These are phyloP conservation scores for Amphipyra berbera DNA, from an alignment of 2,888 invertebrate species.

Conservation along the genomic window DNA sequence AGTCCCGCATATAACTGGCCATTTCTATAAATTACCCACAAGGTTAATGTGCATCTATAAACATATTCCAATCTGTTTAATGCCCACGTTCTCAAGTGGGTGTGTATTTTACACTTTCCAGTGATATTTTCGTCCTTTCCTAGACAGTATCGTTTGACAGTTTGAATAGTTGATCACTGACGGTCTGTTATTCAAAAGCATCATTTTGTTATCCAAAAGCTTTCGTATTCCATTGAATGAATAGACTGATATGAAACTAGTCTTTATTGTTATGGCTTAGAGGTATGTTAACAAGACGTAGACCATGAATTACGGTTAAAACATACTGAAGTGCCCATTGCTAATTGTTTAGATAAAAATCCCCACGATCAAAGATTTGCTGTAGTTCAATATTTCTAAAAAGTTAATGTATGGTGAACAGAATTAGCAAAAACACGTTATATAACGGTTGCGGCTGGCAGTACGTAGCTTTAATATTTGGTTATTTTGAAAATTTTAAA, in stretches of 20 bases:
- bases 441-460: no score
- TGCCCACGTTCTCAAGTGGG: constrained; percentile 34
- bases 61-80: constrained; percentile 32
- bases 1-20: constrained; percentile 6
- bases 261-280: background rate
- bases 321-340: no score
- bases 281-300: background rate
- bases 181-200: constrained; percentile 3
- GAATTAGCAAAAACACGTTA: no score
- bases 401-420: no score
- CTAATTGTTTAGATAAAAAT: no score
- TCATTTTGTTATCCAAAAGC: constrained; percentile 24
- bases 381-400: no score
- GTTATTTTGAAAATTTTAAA: no score
- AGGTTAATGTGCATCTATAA: constrained; percentile 29
- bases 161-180: constrained; percentile 28
- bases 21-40: constrained; percentile 2
- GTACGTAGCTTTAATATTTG: no score
- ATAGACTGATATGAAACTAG: constrained; percentile 1
- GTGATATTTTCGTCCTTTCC: constrained; percentile 35
- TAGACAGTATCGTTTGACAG: constrained; percentile 42
- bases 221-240: constrained; percentile 18
- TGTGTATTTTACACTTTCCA: constrained; percentile 27
- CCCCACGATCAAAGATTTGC: no score
- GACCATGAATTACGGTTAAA: no score